Conservation (phyloP, 1,140 invertebrate species). For the Diplogasteroides magnus region DNA sequence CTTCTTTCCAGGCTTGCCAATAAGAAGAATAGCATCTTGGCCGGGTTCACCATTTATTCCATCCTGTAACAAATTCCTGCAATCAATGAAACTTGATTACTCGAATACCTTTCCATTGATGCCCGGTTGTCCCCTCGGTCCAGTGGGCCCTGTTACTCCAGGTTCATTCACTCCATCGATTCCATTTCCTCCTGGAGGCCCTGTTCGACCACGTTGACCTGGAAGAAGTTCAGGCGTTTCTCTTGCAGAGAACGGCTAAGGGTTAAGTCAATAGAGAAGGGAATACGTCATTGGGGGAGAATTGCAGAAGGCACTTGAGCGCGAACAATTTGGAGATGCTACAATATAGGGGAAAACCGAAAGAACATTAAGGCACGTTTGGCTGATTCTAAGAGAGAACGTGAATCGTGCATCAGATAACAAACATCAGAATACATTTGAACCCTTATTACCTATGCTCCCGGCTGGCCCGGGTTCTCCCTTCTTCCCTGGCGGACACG, state of each 20-base stretch:
- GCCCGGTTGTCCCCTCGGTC: background rate
- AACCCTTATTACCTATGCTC: too few relatives aligned
- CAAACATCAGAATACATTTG: too few relatives aligned
- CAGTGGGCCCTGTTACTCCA: background rate
- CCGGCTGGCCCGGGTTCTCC: background rate
- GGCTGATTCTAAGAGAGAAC: too few relatives aligned
- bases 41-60: background rate
- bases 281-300: too few relatives aligned
- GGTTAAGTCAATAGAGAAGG: too few relatives aligned
- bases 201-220: background rate
- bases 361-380: too few relatives aligned
- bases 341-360: too few relatives aligned
- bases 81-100: background rate
- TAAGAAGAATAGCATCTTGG: background rate
- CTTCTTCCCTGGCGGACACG: background rate
- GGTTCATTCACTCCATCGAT: background rate
- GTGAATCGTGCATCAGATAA: too few relatives aligned
- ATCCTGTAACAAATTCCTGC: background rate
- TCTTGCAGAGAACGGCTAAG: too few relatives aligned
- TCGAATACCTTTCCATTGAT: background rate
- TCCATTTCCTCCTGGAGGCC: background rate
- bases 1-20: background rate
- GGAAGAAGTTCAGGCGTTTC: too few relatives aligned
- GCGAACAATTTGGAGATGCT: too few relatives aligned
- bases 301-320: too few relatives aligned